A percentile compares a stretch with the other conserved stretches of the same genome.
Evolutionary conservation across 2,888 invertebrate species (phyloP).

Genomic region (Amaurobius ferox): DNA sequence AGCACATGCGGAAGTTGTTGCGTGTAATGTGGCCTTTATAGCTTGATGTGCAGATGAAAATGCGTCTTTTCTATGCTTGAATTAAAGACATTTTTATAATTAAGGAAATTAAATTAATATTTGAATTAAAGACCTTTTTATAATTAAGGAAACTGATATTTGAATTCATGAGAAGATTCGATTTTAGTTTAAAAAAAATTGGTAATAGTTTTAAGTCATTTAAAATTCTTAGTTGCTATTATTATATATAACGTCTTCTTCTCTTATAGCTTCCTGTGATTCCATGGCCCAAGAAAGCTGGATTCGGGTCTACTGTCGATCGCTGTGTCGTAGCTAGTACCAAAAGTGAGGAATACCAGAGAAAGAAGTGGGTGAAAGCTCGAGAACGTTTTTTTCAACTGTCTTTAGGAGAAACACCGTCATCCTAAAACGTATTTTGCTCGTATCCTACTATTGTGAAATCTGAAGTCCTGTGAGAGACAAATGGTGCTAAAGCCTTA

Average conservation of each 20-base stretch:
- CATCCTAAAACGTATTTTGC: background rate
- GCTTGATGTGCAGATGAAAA: too few relatives aligned
- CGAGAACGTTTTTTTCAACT: constrained; percentile 44
- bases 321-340: background rate
- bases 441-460: background rate
- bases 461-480: background rate
- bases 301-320: constrained; percentile 13
- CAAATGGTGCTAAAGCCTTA: background rate
- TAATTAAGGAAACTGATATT: too few relatives aligned
- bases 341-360: background rate
- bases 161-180: too few relatives aligned
- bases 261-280: constrained; percentile 34
- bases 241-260: background rate
- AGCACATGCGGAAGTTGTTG: too few relatives aligned
- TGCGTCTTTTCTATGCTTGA: too few relatives aligned
- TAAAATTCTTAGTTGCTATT: too few relatives aligned
- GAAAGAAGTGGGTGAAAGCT: constrained; percentile 49
- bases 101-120: too few relatives aligned
- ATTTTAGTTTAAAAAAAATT: too few relatives aligned
- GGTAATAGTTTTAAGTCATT: too few relatives aligned
- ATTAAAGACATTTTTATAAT: too few relatives aligned
- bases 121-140: too few relatives aligned
- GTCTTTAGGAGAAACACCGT: background rate
- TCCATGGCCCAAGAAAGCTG: constrained; percentile 38
- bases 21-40: too few relatives aligned